phyloP scores from a whole-genome alignment of 2,113 vertebrate genomes.

The Pyrgilauda ruficollis region DNA sequence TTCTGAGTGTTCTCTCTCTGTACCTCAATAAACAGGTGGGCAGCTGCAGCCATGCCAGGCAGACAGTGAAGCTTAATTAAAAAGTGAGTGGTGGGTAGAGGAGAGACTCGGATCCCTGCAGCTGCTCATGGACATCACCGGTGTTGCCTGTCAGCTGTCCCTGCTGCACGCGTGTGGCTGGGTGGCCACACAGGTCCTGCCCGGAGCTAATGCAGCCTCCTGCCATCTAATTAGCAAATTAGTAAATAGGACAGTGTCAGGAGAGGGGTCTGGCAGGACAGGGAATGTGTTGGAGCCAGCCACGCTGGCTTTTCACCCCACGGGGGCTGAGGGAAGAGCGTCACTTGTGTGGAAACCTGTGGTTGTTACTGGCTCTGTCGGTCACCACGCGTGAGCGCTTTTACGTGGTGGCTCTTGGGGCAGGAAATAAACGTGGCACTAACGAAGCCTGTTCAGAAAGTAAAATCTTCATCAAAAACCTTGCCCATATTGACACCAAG shows the following conservation, averaged over 20 bases:
- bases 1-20: background rate
- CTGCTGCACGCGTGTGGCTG: accelerated
- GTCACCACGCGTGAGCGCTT: accelerated
- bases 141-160: background rate
- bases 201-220: background rate
- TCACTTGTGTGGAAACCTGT: background rate
- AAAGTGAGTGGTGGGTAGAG: background rate
- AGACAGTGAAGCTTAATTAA: background rate
- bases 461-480: background rate
- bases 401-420: background rate
- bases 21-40: background rate
- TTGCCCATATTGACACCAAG: background rate
- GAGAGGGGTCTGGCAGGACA: background rate
- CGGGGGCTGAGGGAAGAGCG: background rate
- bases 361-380: background rate
- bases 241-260: background rate
- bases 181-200: background rate
- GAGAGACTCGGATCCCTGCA: background rate
- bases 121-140: background rate
- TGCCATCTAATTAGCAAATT: background rate
- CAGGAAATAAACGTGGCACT: background rate
- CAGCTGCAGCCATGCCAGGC: background rate
- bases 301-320: accelerated
- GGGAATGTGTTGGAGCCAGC: background rate
- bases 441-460: background rate